A percentile compares a stretch with the other conserved stretches of the same genome.
Evolutionary conservation across 2,113 vertebrate genomes (phyloP).

Genomic region (human): GRCh38 chr17:10819001-10819500

Average conservation of each 20-base stretch:
- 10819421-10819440: background rate
- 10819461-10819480: background rate
- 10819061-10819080: accelerated
- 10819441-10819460: background rate
- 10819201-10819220: background rate
- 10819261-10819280: background rate
- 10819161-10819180: too few species aligned
- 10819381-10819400: background rate
- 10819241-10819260: background rate
- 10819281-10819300: background rate
- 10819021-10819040: background rate
- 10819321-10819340: background rate
- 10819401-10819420: background rate
- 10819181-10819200: background rate
- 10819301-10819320: background rate
- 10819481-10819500: background rate
- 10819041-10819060: background rate
- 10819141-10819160: too few species aligned
- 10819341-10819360: background rate
- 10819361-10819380: background rate
- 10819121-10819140: too few species aligned
- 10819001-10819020: background rate
- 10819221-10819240: background rate
- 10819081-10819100: background rate
- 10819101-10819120: background rate